A percentile compares a stretch with the other conserved stretches of the same genome.
Evolutionary conservation across 2,113 vertebrate species (phyloP).

Genomic region (Dunckerocampus dactyliophorus): DNA sequence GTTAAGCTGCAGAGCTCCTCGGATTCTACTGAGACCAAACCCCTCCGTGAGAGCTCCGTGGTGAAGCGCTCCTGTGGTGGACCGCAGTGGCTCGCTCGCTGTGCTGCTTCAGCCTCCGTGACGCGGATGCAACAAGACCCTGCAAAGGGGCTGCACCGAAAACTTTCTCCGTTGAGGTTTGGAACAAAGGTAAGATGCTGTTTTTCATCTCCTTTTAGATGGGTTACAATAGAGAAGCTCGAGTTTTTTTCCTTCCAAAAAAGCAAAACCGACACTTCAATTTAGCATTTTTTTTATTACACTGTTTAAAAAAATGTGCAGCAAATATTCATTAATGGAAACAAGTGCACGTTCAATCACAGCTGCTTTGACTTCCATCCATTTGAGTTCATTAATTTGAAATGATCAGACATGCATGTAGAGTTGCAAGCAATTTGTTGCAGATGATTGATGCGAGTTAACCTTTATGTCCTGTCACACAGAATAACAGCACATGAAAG

Average conservation of each 20-base stretch:
- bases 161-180: slow-evolving; percentile 56
- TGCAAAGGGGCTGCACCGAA: slow-evolving; percentile 42
- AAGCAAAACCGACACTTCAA: too few species aligned
- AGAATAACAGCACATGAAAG: background rate
- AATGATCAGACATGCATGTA: background rate
- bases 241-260: too few species aligned
- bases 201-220: background rate
- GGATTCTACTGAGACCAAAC: slow-evolving; percentile 62
- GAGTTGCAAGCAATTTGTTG: background rate
- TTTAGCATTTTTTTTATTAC: background rate
- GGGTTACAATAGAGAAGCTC: too few species aligned
- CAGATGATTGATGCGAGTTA: background rate
- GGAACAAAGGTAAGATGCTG: slow-evolving; percentile 61
- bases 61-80: slow-evolving; percentile 53
- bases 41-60: slow-evolving; percentile 34
- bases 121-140: slow-evolving; percentile 56
- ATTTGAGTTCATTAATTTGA: background rate
- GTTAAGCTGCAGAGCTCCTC: slow-evolving; percentile 67
- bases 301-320: background rate
- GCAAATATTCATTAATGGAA: background rate
- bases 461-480: background rate
- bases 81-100: slow-evolving; percentile 48
- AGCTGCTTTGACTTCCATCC: slow-evolving; percentile 1
- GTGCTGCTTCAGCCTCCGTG: slow-evolving; percentile 42
- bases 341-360: slow-evolving; percentile 3